These are phyloP conservation scores for Myxocyprinus asiaticus DNA, from an alignment of 2,113 vertebrate species.

Conservation along the genomic window DNA sequence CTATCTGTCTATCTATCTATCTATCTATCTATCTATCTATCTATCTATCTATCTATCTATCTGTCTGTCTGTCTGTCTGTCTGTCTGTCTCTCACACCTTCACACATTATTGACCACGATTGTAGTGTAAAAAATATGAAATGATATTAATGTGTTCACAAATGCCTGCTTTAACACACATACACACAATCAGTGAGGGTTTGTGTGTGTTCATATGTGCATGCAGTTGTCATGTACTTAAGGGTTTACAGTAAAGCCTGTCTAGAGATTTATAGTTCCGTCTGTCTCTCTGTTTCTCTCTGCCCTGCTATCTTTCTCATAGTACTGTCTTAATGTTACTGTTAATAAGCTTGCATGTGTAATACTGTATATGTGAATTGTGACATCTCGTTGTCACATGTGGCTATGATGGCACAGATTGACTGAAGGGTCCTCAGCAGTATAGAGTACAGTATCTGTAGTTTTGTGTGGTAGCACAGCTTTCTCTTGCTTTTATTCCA, in stretches of 20 bases:
- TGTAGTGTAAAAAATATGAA: background rate
- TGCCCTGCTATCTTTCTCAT: background rate
- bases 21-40: background rate
- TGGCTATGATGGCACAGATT: no score
- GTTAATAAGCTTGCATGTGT: no score
- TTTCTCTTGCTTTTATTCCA: no score
- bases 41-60: background rate
- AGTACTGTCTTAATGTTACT: background rate
- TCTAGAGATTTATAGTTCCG: slow-evolving; percentile 45
- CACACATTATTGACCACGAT: background rate
- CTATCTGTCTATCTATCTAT: no score
- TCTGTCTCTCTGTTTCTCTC: background rate
- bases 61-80: background rate
- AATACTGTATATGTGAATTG: no score
- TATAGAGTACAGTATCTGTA: no score
- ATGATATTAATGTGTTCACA: background rate
- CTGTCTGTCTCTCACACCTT: background rate
- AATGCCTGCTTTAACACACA: background rate
- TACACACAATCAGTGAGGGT: background rate
- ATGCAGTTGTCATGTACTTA: slow-evolving; percentile 7
- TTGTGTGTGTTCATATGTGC: background rate
- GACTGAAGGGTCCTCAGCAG: no score
- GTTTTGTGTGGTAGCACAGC: no score
- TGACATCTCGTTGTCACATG: no score
- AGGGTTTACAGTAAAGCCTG: slow-evolving; percentile 48